Conservation (phyloP, 2,113 vertebrate genomes). For the Zosterops japonicus region DNA sequence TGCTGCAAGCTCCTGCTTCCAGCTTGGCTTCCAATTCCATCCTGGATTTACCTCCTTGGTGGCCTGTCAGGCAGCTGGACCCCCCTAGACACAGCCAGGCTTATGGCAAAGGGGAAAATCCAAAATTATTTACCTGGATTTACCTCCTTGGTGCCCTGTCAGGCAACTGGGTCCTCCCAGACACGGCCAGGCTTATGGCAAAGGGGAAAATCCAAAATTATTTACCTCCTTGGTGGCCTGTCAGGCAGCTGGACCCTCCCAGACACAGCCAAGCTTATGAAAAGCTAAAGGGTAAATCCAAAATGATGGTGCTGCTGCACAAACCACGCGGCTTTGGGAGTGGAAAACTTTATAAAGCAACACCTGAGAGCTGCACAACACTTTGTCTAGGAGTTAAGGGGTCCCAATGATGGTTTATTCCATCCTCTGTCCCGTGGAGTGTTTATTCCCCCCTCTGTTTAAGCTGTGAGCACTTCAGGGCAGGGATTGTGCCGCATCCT, state of each 20-base stretch:
- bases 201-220: neutral
- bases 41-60: neutral
- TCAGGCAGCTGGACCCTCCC: neutral
- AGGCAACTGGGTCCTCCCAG: neutral
- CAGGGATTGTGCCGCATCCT: neutral
- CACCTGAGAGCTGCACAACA: neutral
- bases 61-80: neutral
- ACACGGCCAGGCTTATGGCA: neutral
- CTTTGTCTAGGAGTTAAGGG: neutral
- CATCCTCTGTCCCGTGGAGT: neutral
- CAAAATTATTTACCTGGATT: neutral
- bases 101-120: neutral
- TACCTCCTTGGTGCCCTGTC: neutral
- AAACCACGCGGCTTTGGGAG: neutral
- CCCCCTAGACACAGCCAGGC: neutral
- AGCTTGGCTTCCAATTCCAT: neutral
- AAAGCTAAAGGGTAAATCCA: neutral
- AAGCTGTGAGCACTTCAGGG: neutral
- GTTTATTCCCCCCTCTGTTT: neutral
- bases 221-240: neutral
- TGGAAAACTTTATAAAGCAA: neutral
- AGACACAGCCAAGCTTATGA: neutral
- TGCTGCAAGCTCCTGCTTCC: neutral
- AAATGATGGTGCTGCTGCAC: neutral
- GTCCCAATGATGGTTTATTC: neutral